Conservation (phyloP, 1,140 invertebrate species). For the Hirudo medicinalis region DNA sequence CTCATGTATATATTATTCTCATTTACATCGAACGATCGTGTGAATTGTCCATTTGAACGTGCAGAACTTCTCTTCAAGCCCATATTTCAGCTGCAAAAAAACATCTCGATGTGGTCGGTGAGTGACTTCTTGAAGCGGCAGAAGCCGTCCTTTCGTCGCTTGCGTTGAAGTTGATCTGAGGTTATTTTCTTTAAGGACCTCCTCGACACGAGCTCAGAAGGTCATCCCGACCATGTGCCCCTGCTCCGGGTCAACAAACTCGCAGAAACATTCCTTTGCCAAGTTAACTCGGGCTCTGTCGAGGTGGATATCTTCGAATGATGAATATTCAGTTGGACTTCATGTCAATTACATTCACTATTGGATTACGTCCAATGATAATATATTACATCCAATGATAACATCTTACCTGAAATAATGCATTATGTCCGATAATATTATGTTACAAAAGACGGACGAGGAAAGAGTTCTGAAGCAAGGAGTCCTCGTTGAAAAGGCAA, state of each 20-base stretch:
- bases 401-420: too few relatives aligned
- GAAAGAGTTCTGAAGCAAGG: neutral
- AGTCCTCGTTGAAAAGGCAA: neutral
- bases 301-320: too few relatives aligned
- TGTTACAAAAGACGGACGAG: neutral
- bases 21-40: neutral
- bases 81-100: constrained; percentile 2
- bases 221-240: neutral
- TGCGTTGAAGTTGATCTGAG: too few relatives aligned
- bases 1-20: neutral
- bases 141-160: neutral
- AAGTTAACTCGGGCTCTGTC: neutral
- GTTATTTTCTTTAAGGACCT: neutral
- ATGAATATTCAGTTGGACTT: too few relatives aligned
- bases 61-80: neutral
- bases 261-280: neutral
- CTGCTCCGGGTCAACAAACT: neutral
- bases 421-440: too few relatives aligned
- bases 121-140: neutral
- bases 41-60: neutral
- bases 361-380: too few relatives aligned
- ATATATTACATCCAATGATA: too few relatives aligned
- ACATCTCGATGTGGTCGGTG: constrained; percentile 4
- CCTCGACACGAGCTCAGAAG: neutral
- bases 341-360: too few relatives aligned